phyloP scores from a whole-genome alignment of 2,888 invertebrate genomes.

The Tineola bisselliella region DNA sequence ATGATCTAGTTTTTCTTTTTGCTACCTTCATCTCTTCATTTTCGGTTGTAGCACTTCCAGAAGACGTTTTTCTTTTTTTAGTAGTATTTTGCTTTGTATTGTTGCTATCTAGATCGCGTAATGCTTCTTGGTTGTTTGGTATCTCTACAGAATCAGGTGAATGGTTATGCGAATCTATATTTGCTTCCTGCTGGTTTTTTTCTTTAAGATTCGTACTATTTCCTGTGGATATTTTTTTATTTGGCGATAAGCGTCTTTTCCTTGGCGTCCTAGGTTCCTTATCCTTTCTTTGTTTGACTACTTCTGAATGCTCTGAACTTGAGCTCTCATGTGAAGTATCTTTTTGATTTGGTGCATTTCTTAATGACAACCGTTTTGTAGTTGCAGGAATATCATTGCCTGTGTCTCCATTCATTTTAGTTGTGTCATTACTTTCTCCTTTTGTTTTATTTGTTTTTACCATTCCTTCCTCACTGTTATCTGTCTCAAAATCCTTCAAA shows the following conservation, averaged over 20 bases:
- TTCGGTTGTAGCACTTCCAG: not conserved
- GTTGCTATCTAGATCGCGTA: slow-evolving; percentile 18
- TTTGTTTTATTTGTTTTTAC: too few relatives aligned
- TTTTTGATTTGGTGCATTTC: not conserved
- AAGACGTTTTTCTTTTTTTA: not conserved
- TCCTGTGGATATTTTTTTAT: too few relatives aligned
- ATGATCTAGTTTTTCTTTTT: not conserved
- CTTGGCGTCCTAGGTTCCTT: not conserved
- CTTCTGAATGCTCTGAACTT: not conserved
- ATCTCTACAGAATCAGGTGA: slow-evolving; percentile 21
- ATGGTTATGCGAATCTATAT: not conserved
- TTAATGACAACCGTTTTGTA: not conserved
- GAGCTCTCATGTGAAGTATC: not conserved
- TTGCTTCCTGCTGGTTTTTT: not conserved
- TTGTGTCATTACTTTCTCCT: not conserved
- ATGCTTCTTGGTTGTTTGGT: slow-evolving; percentile 53
- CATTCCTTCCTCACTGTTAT: not conserved
- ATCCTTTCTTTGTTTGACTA: too few relatives aligned
- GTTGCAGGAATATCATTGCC: not conserved
- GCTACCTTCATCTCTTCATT: not conserved
- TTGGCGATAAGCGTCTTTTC: not conserved
- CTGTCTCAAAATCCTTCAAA: slow-evolving; percentile 33
- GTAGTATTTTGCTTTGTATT: not conserved
- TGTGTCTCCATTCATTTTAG: not conserved
- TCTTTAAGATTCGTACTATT: too few relatives aligned